These are phyloP conservation scores for Ailuropoda melanoleuca DNA, from an alignment of 2,113 vertebrate species.

Conservation along the genomic window DNA sequence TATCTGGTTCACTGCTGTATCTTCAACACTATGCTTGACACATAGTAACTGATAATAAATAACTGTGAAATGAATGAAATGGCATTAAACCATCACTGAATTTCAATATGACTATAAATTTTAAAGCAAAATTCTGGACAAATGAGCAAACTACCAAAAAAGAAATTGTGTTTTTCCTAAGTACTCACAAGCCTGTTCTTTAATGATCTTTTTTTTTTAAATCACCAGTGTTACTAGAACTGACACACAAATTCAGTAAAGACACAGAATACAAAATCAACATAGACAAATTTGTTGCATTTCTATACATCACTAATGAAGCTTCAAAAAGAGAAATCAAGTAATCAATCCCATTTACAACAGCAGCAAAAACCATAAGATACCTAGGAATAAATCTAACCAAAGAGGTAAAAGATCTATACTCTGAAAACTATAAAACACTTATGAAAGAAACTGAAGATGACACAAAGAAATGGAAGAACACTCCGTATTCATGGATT, in stretches of 20 bases:
- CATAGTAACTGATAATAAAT: constrained; percentile 2
- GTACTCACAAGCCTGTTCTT: background rate
- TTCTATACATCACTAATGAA: background rate
- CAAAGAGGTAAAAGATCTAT: background rate
- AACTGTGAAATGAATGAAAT: background rate
- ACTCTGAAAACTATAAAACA: background rate
- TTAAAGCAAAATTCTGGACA: constrained; percentile 10
- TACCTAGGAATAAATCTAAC: background rate
- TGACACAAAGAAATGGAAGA: background rate
- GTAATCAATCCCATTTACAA: background rate
- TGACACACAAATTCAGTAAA: background rate
- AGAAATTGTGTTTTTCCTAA: constrained; percentile 17
- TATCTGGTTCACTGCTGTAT: background rate
- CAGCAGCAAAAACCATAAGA: background rate
- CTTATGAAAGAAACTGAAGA: background rate
- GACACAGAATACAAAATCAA: background rate
- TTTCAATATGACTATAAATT: constrained; percentile 18
- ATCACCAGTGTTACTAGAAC: background rate
- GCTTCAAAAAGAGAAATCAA: background rate
- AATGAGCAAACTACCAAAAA: background rate
- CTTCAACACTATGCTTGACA: background rate
- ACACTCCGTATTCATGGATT: background rate
- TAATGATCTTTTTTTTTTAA: background rate
- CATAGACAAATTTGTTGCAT: background rate
- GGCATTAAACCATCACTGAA: background rate